Evolutionary conservation across 2,797 vertebrate species (phyloP).

Genomic region (Synaphobranchus kaupii): DNA sequence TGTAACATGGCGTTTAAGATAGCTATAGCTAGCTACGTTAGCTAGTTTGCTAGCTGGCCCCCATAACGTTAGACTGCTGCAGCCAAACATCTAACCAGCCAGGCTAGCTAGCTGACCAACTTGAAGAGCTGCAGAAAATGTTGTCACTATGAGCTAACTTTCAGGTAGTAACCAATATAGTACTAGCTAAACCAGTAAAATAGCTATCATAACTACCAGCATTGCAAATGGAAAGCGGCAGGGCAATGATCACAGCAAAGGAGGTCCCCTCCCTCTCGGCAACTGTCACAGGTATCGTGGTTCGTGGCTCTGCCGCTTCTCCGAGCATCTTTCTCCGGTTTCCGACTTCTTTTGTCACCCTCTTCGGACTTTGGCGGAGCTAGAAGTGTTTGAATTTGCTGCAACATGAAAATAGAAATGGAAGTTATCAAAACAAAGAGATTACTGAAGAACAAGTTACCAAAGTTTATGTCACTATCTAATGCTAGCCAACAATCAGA

Average conservation of each 20-base stretch:
- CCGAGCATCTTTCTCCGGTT: slow-evolving; percentile 90
- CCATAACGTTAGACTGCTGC: no score
- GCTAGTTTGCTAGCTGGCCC: no score
- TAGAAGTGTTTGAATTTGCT: slow-evolving; percentile 98
- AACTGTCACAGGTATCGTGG: slow-evolving; percentile 98
- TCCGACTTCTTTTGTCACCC: slow-evolving; percentile 87
- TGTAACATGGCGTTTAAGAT: no score
- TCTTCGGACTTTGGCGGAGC: slow-evolving; percentile 96
- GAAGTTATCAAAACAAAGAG: neutral
- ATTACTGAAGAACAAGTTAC: no score
- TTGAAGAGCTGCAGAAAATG: neutral
- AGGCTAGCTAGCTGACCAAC: neutral
- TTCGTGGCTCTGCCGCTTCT: slow-evolving; percentile 94
- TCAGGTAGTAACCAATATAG: neutral
- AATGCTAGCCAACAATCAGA: neutral
- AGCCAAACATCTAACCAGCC: no score
- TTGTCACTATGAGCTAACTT: neutral
- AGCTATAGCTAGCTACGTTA: no score
- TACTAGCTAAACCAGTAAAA: neutral
- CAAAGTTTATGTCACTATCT: neutral
- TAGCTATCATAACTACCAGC: slow-evolving; percentile 77
- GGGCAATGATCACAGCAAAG: slow-evolving; percentile 98
- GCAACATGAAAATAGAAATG: slow-evolving; percentile 38
- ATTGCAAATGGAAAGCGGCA: slow-evolving; percentile 96
- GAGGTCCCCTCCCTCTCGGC: slow-evolving; percentile 94